Base-by-base conservation (phyloP, 2,113 vertebrate species). In the Corynorhinus townsendii region DNA sequence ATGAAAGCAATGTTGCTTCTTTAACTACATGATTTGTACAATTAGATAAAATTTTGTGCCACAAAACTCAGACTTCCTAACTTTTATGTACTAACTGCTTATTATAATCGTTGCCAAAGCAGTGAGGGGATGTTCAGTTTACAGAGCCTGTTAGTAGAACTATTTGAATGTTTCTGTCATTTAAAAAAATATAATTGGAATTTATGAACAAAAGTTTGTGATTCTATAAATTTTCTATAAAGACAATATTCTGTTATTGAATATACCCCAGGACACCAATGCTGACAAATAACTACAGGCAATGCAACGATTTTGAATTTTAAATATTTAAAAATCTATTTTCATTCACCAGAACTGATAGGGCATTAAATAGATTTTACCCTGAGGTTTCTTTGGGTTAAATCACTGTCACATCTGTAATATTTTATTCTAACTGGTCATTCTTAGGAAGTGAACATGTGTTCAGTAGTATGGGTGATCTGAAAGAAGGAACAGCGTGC, bases 321-420 rank as follows among this genome's bases (percentile, higher is more conserved):
- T 80, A 76, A 94, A 72, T 52, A 54, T 49, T 94, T 84, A 38
- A 95, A 75, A 24, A 80, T 52, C n/a, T 47, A 33, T 77, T 90
- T 94, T 71, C n/a, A 93, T 84, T 64, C 75, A 33, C 9, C 9
- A 47, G 28, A 4, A 86, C 1, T 35, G 66, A 59, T 75, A 59
- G 71, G 88, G 93, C 16, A 84, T 59, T 69, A 80, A 73, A 94
- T 12, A 75, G 40, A 89, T 86, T 88, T 96, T 96, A 90, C n/a
- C 17, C 9, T 43, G 69, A 83, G 40, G 43, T 56, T 95, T 89
- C 45, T 79, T 71, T 93, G 54, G 64, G 64, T 73, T 88, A 90
- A 94, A 81, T 79, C 26, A 82, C 35, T 59, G 11, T 52, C 45
- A 26, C 49, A 4, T 22, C 71, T 47, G n/a, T 35, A 89, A 52